Evolutionary conservation across 2,888 invertebrate species (phyloP).

Genomic region (Lasioglossum villosulum): DNA sequence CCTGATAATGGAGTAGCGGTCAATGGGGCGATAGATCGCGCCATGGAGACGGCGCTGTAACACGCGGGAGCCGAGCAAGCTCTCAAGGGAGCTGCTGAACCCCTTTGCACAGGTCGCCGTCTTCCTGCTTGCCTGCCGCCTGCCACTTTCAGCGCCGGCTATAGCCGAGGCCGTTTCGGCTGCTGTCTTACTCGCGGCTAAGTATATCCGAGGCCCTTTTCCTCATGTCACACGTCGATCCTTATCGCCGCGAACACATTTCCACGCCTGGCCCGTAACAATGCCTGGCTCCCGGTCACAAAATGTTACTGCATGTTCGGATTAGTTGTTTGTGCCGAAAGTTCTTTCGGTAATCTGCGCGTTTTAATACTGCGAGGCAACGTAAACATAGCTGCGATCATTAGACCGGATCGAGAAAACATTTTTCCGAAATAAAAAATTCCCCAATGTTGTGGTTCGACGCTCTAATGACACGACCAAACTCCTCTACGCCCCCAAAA

Average conservation of each 20-base stretch:
- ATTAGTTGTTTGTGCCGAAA: not conserved
- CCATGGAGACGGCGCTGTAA: constrained; percentile 70
- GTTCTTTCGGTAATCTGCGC: not conserved
- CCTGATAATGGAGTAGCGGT: constrained; percentile 81
- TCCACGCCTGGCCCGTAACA: constrained; percentile 45
- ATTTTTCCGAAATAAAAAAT: too few species aligned
- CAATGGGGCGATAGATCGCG: constrained; percentile 80
- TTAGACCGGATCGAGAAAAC: too few species aligned
- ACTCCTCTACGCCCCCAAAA: too few species aligned
- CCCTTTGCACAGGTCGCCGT: constrained; percentile 37
- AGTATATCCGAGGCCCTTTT: constrained; percentile 36
- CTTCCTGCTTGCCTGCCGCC: constrained; percentile 26
- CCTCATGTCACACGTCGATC: constrained; percentile 54
- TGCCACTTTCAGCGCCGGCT: constrained; percentile 61
- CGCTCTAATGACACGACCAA: too few species aligned
- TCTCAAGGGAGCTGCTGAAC: constrained; percentile 69
- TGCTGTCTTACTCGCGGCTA: constrained; percentile 51
- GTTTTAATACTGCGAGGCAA: not conserved
- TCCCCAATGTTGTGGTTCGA: too few species aligned
- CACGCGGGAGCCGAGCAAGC: constrained; percentile 71
- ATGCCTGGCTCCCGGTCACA: constrained; percentile 4
- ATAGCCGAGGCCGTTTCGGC: constrained; percentile 44
- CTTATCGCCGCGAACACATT: constrained; percentile 55
- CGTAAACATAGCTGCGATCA: not conserved
- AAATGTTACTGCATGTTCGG: not conserved